Evolutionary conservation across 1,140 invertebrate genomes (phyloP), one percentile per base, ranked within the genome.

Genomic region (Teleogryllus occipitalis): DNA sequence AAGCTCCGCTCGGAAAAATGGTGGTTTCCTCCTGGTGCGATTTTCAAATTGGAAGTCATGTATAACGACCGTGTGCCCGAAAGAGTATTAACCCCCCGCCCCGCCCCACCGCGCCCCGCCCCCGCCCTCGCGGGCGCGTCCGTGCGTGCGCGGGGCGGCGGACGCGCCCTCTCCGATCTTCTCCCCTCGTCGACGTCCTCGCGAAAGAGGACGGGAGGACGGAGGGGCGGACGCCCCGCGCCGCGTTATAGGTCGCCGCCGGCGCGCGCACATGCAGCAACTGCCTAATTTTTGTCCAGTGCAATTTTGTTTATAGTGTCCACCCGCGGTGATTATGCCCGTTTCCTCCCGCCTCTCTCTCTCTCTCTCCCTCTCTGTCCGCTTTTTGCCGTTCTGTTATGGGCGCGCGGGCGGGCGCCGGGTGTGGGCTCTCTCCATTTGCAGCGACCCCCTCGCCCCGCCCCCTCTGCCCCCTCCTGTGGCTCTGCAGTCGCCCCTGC

Each of bases 41-140:
- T 65, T 65, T 65, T 65, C 54, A 65, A 65, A 65, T 65, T 65
- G 54, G 54, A 65, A 65, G 54, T 65, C 54, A 65, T 65, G 54
- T 65, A 65, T 65, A 65, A 65, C 54, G 54, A 65, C 54, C 54
- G 54, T 65, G 18, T 65, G 54, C 54, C 10, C 54, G 54, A 10
- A 65, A 65, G 54, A 65, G 54, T 65, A 65, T 65, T 65, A 65
- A 65, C 54, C 54, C 54, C 10, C 54, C 54, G 10, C 54, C 54
- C 10, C 54, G 18, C 54, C 18, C 54, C 54, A 7, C 10, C 10
- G 0, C 7, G 54, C 54, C 54, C 18, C 54, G 18, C 7, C 18
- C 54, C 18, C 54, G 18, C 7, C 10, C 54, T 18, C 54, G 27
- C 5, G 27, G 27, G 27, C 27, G 27, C 27, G 27, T 39, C 1